Conservation (phyloP, 2,888 invertebrate genomes). For the Sipha maydis region DNA sequence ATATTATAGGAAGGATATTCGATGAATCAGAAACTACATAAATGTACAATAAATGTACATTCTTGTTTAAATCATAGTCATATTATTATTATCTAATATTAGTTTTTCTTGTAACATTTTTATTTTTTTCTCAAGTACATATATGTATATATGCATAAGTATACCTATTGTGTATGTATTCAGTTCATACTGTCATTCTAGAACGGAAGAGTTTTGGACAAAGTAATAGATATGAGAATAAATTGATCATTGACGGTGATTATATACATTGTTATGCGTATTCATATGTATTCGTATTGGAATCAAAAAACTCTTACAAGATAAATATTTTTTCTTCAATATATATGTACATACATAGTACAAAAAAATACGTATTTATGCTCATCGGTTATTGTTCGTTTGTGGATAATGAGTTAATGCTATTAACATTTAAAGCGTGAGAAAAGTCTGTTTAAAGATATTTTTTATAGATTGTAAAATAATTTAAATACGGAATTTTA, state of each 20-base stretch:
- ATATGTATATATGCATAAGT: not conserved
- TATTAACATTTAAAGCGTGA: not conserved
- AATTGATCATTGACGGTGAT: constrained; percentile 38
- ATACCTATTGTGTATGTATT: not conserved
- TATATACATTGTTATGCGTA: not conserved
- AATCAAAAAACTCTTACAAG: not conserved
- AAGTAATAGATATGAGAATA: constrained; percentile 20
- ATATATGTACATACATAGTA: too few relatives aligned
- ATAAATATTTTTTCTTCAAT: not conserved
- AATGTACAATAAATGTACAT: not conserved
- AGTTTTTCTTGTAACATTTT: constrained; percentile 18
- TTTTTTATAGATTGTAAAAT: not conserved
- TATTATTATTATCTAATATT: constrained; percentile 16
- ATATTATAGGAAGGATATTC: constrained; percentile 18
- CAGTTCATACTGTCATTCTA: constrained; percentile 22
- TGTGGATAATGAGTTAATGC: constrained; percentile 5
- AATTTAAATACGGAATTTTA: not conserved
- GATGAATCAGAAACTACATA: constrained; percentile 25
- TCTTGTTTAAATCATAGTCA: constrained; percentile 20
- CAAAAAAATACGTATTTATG: not conserved
- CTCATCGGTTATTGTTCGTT: not conserved
- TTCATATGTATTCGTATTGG: not conserved
- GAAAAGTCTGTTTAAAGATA: not conserved
- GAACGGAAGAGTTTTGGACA: constrained; percentile 41
- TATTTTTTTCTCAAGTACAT: not conserved